Evolutionary conservation across 2,113 vertebrate genomes (phyloP).

Genomic region (Mionectes macconnelli): DNA sequence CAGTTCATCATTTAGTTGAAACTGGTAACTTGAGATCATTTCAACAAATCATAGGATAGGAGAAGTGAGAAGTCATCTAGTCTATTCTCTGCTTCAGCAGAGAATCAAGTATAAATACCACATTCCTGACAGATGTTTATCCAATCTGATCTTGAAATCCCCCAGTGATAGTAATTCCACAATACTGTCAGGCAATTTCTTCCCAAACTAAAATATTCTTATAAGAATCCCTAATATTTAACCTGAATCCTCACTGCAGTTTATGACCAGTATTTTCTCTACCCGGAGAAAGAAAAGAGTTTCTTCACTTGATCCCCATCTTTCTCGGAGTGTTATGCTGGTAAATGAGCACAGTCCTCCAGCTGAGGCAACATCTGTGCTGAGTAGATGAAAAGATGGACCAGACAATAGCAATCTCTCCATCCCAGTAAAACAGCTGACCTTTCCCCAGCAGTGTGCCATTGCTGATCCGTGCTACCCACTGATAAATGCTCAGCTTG

Average conservation of each 20-base stretch:
- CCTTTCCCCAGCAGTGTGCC: not conserved
- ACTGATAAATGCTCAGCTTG: not conserved
- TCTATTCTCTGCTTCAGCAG: constrained; percentile 22
- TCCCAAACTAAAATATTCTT: not conserved
- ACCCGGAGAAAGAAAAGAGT: not conserved
- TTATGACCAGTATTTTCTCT: not conserved
- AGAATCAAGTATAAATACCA: constrained; percentile 16
- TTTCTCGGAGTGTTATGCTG: not conserved
- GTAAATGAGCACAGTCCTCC: not conserved
- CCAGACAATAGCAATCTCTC: not conserved
- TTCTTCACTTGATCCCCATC: not conserved
- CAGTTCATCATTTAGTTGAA: constrained; percentile 34
- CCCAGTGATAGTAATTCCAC: not conserved
- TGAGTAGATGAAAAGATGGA: not conserved
- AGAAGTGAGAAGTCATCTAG: constrained; percentile 43
- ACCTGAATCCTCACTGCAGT: not conserved
- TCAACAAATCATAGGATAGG: constrained; percentile 22
- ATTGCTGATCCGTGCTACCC: not conserved
- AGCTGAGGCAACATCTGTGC: not conserved
- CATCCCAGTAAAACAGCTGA: not conserved
- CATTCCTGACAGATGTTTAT: constrained; percentile 49
- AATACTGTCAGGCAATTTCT: not conserved
- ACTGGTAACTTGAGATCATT: not conserved
- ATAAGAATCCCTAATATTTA: not conserved
- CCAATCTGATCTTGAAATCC: constrained; percentile 38